These are phyloP conservation scores for Cepaea nemoralis DNA, from an alignment of 1,140 invertebrate genomes.

Conservation along the genomic window DNA sequence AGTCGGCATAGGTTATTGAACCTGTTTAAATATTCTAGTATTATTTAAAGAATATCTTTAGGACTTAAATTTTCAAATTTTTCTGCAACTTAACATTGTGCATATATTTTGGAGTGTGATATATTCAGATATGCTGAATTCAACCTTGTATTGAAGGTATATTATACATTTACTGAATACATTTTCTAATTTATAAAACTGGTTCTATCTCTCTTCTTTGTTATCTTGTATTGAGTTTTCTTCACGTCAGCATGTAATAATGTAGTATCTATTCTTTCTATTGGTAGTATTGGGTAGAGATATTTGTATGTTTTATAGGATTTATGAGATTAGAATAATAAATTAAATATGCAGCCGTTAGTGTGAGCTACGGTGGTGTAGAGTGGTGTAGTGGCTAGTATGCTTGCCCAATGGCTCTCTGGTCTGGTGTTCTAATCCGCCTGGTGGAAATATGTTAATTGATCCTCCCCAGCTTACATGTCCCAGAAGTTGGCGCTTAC, in stretches of 20 bases:
- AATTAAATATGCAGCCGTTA: too few relatives aligned
- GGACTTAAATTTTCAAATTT: not conserved
- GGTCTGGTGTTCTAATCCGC: too few relatives aligned
- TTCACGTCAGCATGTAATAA: not conserved
- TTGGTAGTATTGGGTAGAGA: not conserved
- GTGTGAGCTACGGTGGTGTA: too few relatives aligned
- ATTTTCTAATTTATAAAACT: not conserved
- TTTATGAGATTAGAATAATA: too few relatives aligned
- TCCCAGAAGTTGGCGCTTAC: too few relatives aligned
- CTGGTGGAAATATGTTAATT: too few relatives aligned
- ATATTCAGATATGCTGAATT: not conserved
- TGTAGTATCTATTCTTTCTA: not conserved
- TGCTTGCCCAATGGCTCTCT: too few relatives aligned
- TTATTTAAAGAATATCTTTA: not conserved
- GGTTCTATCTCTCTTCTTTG: not conserved
- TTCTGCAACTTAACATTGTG: not conserved
- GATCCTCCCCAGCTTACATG: too few relatives aligned
- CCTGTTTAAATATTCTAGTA: not conserved
- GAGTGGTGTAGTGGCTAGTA: too few relatives aligned
- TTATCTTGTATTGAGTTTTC: not conserved
- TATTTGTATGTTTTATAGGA: too few relatives aligned
- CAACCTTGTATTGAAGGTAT: not conserved
- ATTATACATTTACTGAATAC: not conserved
- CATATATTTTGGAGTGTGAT: not conserved
- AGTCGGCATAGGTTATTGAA: constrained; percentile 3